phyloP scores from a whole-genome alignment of 2,888 invertebrate species.

The Protonemura montana region DNA sequence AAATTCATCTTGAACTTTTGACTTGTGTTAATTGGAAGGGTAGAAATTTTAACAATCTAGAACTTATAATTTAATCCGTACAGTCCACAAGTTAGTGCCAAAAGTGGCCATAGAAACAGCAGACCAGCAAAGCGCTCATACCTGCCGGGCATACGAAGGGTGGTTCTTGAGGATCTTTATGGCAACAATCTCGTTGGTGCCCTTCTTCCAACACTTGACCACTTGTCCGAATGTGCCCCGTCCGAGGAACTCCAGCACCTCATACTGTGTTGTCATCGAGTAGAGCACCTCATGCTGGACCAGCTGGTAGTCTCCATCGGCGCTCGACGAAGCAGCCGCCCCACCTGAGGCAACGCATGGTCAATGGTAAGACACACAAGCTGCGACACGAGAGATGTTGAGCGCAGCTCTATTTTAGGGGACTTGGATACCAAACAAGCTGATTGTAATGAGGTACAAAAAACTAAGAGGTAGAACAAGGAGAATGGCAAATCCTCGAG shows the following conservation, averaged over 20 bases:
- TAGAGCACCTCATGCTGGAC: constrained; percentile 98
- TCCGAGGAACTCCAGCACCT: constrained; percentile 98
- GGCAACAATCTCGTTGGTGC: constrained; percentile 99
- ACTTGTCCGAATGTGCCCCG: constrained; percentile 96
- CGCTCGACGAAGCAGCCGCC: constrained; percentile 73
- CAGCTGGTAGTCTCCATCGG: constrained; percentile 97
- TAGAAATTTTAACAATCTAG: no score
- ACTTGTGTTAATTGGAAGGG: no score
- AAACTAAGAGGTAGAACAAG: no score
- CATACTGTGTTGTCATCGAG: constrained; percentile 94
- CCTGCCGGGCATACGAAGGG: constrained; percentile 99
- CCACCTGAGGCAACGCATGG: constrained; percentile 55
- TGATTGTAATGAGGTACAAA: no score
- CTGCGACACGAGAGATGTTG: neutral
- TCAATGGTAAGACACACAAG: constrained; percentile 59
- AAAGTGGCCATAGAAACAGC: neutral
- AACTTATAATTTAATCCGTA: no score
- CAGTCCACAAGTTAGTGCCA: no score
- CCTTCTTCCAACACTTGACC: constrained; percentile 99
- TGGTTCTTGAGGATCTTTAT: constrained; percentile 99
- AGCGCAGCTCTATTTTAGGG: no score
- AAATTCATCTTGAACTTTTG: no score
- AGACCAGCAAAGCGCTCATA: neutral
- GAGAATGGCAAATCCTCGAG: no score
- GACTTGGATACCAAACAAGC: no score